phyloP scores from a whole-genome alignment of 30 jellyfish, hydroid and myxozoan genomes.

The Cassiopea xamachana region DNA sequence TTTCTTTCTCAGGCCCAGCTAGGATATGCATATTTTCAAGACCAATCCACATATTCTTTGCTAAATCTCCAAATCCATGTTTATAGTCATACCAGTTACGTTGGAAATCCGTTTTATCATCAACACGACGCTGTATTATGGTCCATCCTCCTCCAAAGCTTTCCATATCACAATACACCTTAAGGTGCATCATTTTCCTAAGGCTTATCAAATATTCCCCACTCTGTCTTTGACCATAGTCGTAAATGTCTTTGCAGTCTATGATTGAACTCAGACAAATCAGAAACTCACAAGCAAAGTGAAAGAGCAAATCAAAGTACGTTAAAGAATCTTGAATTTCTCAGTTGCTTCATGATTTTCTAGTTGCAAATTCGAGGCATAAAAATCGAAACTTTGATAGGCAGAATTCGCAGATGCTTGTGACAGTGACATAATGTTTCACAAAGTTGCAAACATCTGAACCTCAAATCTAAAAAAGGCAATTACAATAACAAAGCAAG shows the following conservation, averaged over 20 bases:
- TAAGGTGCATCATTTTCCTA: background rate
- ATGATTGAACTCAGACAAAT: background rate
- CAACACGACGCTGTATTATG: slow-evolving; percentile 18
- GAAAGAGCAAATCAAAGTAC: background rate
- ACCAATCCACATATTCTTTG: slow-evolving; percentile 28
- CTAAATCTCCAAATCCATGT: slow-evolving; percentile 53
- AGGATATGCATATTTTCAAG: slow-evolving; percentile 33
- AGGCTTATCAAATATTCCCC: slow-evolving; percentile 15
- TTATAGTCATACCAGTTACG: slow-evolving; percentile 24
- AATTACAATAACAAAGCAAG: background rate
- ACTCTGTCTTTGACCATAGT: background rate
- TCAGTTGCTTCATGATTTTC: no score
- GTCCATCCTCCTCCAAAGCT: slow-evolving; percentile 42
- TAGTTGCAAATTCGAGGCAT: background rate
- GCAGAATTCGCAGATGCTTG: background rate
- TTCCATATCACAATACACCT: slow-evolving; percentile 32
- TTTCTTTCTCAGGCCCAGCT: background rate
- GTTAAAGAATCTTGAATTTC: background rate
- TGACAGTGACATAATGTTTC: no score
- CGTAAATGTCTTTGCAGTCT: slow-evolving; percentile 28
- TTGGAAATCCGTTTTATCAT: slow-evolving; percentile 35
- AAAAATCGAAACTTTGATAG: background rate
- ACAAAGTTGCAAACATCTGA: no score
- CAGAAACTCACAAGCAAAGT: background rate
- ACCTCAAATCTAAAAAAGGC: no score